Base-by-base conservation (phyloP, 1,140 invertebrate genomes). In the Scaptomyza pallida region DNA sequence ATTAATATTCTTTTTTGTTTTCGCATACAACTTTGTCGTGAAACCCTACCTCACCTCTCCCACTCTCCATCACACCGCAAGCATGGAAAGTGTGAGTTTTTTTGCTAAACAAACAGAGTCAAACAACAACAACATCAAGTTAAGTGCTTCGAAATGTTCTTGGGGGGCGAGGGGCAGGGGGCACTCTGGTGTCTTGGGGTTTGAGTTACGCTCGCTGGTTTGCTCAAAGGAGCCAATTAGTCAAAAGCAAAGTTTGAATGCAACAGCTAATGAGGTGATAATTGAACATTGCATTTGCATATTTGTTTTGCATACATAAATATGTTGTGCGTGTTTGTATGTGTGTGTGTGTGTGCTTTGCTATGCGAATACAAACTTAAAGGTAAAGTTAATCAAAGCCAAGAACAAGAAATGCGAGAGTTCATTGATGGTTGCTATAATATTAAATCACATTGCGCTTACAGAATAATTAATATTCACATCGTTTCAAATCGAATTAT, bases 1-100 rank as follows among this genome's bases (percentile, higher is more conserved):
- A 86, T 86, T 88, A 86, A 86, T 86, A 86, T 86, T 88, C 86
- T 55, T 79, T 79, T 30, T 30, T 30, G 26, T 30, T 8, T 8
- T 30, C 23, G 57, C 56, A 37, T n/a, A 47, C 23, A 30, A 10
- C 35, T 17, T 52, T 64, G 13, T 47, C n/a, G n/a, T n/a, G n/a
- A n/a, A n/a, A n/a, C 23, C 40, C 40, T 15, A 3, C 35, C 48
- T 12, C 37, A 26, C 26, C 9, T 23, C n/a, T 51, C 26, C 3
- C 51, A 16, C 19, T 15, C 4, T 0, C 15, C 40, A 10, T 13
- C 41, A 2, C 37, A n/a, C n/a, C n/a, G n/a, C n/a, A n/a, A 17
- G 12, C 17, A 13, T 3, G 17, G 33, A 12, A 10, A 15, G n/a
- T 40, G 35, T 54, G 35, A 21, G 51, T 4, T 26, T 23, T 55